Base-by-base conservation (phyloP, 2,797 vertebrate genomes). In the Rhincodon typus region DNA sequence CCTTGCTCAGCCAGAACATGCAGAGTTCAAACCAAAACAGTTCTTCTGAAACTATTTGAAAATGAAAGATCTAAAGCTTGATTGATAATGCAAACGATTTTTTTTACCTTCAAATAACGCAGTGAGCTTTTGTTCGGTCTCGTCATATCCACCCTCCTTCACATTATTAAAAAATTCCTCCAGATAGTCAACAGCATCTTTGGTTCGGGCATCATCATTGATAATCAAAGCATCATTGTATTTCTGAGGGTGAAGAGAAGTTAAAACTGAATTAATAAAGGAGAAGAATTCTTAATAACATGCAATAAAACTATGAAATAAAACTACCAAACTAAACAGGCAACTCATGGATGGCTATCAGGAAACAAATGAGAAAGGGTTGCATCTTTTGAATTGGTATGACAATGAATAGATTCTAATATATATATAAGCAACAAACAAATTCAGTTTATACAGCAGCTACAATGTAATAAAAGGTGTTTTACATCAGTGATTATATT, bases 221-320 rank as follows among this genome's bases (percentile, higher is more conserved):
- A 98, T 98, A 95, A 98, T 97, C 95, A 98, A 96, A 91, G 98
- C 96, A 3, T 98, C 97, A 0, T 98, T 98, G 95, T 97, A 98
- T 97, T 98, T 98, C 98, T 98, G 96, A 96, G 96, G 42, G 88
- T 96, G 77, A 30, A 88, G 70, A 70, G 19, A 17, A 53, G 84
- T 67, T 53, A 91, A 3, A 77, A n/a, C 30, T 94, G 62, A 21
- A 95, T 42, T 38, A 53, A 25, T 38, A 69, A 38, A 53, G 23
- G 17, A 94, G 15, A 27, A 91, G 30, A 94, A 38, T 62, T n/a
- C 15, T 90, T 90, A 88, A 53, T 53, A 62, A n/a, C 4, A 23
- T 34, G 23, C 19, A 42, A 69, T 38, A 19, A 69, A 66, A 42
- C 21, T 23, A 93, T 50, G 46, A 50, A 42, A 69, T 38, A 19